A percentile compares a stretch with the other conserved stretches of the same genome.
Conservation (phyloP, 1,140 invertebrate species). For the Lordiphosa stackelbergi region DNA sequence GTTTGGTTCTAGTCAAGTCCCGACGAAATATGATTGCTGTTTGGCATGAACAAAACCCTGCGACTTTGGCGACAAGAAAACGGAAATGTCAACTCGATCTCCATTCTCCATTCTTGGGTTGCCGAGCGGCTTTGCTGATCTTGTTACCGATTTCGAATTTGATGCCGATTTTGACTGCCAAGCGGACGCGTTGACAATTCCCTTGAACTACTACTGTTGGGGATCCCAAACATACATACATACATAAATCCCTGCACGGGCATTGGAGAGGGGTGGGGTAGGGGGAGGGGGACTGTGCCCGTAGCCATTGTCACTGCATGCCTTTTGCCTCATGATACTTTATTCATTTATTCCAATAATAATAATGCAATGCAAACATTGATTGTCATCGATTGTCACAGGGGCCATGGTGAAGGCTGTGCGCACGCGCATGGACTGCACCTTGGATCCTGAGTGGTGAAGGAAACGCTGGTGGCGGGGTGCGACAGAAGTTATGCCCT, state of each 20-base stretch:
- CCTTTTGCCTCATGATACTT: slow-evolving; percentile 60
- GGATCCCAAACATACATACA: slow-evolving; percentile 14
- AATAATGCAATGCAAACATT: slow-evolving; percentile 77
- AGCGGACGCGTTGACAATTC: slow-evolving; percentile 66
- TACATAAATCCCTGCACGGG: slow-evolving; percentile 18
- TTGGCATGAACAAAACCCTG: slow-evolving; percentile 22
- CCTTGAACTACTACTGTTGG: slow-evolving; percentile 54
- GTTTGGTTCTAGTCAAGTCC: slow-evolving; percentile 24
- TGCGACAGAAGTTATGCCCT: slow-evolving; percentile 57
- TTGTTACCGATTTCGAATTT: slow-evolving; percentile 75
- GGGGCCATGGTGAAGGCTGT: slow-evolving; percentile 34
- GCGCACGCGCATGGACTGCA: slow-evolving; percentile 54
- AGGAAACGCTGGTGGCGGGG: background rate
- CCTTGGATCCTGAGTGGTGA: background rate
- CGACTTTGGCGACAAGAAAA: slow-evolving; percentile 20
- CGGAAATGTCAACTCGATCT: slow-evolving; percentile 49
- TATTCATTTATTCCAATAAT: slow-evolving; percentile 77
- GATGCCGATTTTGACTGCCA: slow-evolving; percentile 70
- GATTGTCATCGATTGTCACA: slow-evolving; percentile 74
- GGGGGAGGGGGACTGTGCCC: too few relatives aligned
- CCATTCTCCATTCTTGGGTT: slow-evolving; percentile 12
- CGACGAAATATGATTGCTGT: slow-evolving; percentile 61
- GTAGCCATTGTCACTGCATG: slow-evolving; percentile 69
- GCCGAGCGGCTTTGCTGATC: slow-evolving; percentile 44
- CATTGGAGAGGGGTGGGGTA: background rate